Evolutionary conservation across 92 coral and sea anemone species (phyloP).

Genomic region (Plumapathes pennacea): DNA sequence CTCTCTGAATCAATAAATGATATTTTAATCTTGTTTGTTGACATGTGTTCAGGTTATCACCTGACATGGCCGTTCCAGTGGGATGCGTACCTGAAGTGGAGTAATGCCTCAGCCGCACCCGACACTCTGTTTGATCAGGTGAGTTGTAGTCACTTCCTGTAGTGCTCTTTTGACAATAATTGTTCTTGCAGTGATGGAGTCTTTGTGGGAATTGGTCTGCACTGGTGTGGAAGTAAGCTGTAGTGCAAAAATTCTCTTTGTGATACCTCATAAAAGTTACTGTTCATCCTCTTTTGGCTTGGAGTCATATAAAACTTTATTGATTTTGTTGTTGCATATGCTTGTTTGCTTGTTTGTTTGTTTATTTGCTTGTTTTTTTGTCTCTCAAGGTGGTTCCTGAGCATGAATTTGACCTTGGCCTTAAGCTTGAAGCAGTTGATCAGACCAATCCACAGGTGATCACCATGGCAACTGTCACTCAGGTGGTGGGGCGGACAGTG

Average conservation of each 20-base stretch:
- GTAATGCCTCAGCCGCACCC: slow-evolving; percentile 51
- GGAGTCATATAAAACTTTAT: no score
- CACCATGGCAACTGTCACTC: slow-evolving; percentile 77
- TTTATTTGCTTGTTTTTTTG: no score
- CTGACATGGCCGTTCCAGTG: slow-evolving; percentile 72
- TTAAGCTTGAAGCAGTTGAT: slow-evolving; percentile 84
- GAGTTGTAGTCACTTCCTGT: neutral
- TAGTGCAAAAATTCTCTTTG: no score
- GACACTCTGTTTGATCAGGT: slow-evolving; percentile 56
- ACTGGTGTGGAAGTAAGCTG: no score
- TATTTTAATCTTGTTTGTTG: neutral
- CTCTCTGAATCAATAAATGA: no score
- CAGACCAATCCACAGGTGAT: slow-evolving; percentile 69
- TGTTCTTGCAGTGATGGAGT: no score
- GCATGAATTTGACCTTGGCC: slow-evolving; percentile 56
- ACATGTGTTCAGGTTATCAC: slow-evolving; percentile 60
- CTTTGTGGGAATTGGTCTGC: no score
- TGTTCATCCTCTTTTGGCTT: no score
- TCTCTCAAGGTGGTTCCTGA: slow-evolving; percentile 43
- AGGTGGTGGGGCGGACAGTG: slow-evolving; percentile 81
- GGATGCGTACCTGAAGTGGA: slow-evolving; percentile 54
- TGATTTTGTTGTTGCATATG: no score
- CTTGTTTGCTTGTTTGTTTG: no score
- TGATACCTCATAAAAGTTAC: no score
- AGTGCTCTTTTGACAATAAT: no score